Percentiles rank a stretch among this genome's conserved stretches.
These are phyloP conservation scores for Chlamydotis undulata DNA, from an alignment of 2,113 vertebrate genomes.

Conservation along the genomic window DNA sequence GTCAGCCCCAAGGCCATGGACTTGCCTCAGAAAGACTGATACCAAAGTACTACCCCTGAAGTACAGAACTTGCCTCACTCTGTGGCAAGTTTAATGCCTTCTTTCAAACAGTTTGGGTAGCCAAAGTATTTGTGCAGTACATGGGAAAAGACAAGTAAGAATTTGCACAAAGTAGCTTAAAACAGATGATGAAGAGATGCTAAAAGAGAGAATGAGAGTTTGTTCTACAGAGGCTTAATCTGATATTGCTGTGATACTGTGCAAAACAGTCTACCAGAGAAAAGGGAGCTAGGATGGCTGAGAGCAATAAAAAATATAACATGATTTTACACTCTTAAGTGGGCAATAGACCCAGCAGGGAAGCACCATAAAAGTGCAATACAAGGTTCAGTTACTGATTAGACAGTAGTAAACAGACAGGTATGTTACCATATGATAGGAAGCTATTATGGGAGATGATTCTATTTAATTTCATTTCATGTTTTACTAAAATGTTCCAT, in stretches of 20 bases:
- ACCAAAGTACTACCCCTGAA: background rate
- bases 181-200: background rate
- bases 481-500: constrained; percentile 40
- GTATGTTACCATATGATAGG: constrained; percentile 14
- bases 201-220: background rate
- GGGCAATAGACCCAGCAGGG: constrained; percentile 20
- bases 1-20: background rate
- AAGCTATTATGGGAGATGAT: constrained; percentile 36
- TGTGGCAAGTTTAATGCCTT: background rate
- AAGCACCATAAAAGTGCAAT: background rate
- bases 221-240: background rate
- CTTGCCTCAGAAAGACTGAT: background rate
- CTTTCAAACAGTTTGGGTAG: background rate
- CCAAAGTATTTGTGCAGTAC: background rate
- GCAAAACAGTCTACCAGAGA: background rate
- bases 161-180: background rate
- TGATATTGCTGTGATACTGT: background rate
- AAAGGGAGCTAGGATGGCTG: background rate
- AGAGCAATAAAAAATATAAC: constrained; percentile 13
- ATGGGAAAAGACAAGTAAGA: background rate
- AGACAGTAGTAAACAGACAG: constrained; percentile 31
- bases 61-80: background rate
- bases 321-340: constrained; percentile 38
- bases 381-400: constrained; percentile 40
- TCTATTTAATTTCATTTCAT: constrained; percentile 47